Conservation (phyloP, 1,140 invertebrate genomes). For the Archegozetes longisetosus region DNA sequence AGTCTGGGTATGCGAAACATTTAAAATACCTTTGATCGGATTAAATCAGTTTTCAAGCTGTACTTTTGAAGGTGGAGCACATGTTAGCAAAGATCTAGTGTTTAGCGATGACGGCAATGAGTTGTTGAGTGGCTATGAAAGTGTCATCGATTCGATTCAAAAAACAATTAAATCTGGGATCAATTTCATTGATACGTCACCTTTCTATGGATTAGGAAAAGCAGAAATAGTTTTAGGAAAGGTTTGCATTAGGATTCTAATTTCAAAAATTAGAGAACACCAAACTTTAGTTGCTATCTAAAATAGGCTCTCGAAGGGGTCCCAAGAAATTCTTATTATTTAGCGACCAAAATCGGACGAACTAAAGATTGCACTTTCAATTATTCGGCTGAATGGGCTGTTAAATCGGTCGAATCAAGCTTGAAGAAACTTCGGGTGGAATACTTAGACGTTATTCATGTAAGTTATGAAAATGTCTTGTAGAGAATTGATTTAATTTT, state of each 20-base stretch:
- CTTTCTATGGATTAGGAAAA: constrained; percentile 61
- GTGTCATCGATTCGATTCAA: constrained; percentile 49
- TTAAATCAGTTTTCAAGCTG: constrained; percentile 24
- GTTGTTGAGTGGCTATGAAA: constrained; percentile 32
- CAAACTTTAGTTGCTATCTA: no score
- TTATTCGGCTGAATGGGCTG: constrained; percentile 56
- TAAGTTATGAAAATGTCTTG: constrained; percentile 25
- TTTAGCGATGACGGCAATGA: constrained; percentile 1
- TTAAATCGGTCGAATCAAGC: constrained; percentile 56
- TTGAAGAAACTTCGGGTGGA: constrained; percentile 52
- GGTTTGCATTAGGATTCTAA: constrained; percentile 33
- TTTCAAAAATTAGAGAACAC: constrained; percentile 18
- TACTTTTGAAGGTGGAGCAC: constrained; percentile 16
- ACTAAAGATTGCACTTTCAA: constrained; percentile 57
- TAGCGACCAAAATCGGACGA: constrained; percentile 81
- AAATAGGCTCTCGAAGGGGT: constrained; percentile 54
- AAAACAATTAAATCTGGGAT: constrained; percentile 56
- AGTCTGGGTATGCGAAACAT: constrained; percentile 38
- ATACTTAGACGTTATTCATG: constrained; percentile 77
- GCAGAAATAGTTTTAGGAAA: constrained; percentile 60
- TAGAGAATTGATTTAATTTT: neutral
- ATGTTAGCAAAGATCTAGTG: constrained; percentile 12
- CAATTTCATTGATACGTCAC: constrained; percentile 80
- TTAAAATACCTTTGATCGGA: constrained; percentile 29
- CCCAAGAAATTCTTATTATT: constrained; percentile 63